Evolutionary conservation across 1,140 invertebrate genomes (phyloP), one percentile per base, ranked within the genome.

Genomic region (Orussus abietinus): DNA sequence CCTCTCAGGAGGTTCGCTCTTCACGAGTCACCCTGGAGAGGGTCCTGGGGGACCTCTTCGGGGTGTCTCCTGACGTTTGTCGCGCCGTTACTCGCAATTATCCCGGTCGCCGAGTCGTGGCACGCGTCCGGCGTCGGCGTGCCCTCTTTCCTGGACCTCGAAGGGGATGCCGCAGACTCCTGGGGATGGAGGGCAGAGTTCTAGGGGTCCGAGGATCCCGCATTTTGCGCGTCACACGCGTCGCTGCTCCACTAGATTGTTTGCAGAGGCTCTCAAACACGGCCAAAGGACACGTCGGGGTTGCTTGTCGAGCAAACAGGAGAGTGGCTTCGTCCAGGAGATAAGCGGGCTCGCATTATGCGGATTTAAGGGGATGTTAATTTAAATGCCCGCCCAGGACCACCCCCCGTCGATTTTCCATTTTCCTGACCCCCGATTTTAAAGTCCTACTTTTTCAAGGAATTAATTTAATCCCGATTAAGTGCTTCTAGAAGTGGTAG

Each of bases 241-340:
- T 72, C 70, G 70, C 64, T 72, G 70, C 51, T 42, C 69, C 55
- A 69, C 66, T 72, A 73, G 70, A 73, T 73, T 73, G 71, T 74
- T 74, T 74, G 69, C 71, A 73, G 69, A 64, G 70, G 70, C 69
- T 73, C 69, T 72, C 70, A 73, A 73, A 71, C 64, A n/a, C n/a
- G n/a, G n/a, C n/a, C n/a, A 11, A 10, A 10, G 25, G 25, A 26
- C 25, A 11, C 11, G 25, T 9, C 25, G 25, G 11, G 9, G 25
- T 9, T 1, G 11, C 25, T 10, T 9, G 42, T 47, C 47, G 54
- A 54, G 54, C 45, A 56, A 56, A 51, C 41, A 48, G 29, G 34
- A 43, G 36, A 45, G 47, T 33, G n/a, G 50, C 30, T 37, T 37
- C 12, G n/a, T n/a, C n/a, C n/a, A n/a, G n/a, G 36, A 51, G 57